Evolutionary conservation across 2,113 vertebrate genomes (phyloP), one percentile per base, ranked within the genome.

Genomic region (Piliocolobus tephrosceles): DNA sequence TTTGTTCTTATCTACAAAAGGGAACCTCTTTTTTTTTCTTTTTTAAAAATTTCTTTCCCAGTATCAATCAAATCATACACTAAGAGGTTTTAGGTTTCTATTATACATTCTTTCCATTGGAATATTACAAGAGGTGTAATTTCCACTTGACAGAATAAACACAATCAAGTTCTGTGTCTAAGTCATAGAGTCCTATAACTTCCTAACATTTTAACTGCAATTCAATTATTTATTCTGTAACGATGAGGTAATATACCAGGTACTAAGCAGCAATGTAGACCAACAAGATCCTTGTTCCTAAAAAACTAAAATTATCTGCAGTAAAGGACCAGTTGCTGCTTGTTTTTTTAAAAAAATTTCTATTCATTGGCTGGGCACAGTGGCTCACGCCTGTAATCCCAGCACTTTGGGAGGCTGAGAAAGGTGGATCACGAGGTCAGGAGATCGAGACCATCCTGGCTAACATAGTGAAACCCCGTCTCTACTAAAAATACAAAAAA

Each of bases 211-310:
- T 93, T 38, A 96, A 66, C 52, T 92, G n/a, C 35, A 83, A 83
- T 38, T 88, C 58, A 96, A 20, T 92, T 40, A 94, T 82, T 76
- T 95, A 79, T 87, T 92, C 45, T 82, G 22, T 18, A 79, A 8
- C 30, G 18, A 23, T 43, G 88, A 83, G 43, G 52, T 73, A 94
- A 94, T 38, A 87, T 73, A 79, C 5, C 17, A 93, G 61, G 72
- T 45, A 35, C 82, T 96, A 88, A 88, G 8, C 8, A 68, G 45
- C 45, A 90, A 52, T 6, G 6, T 8, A 45, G n/a, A 64, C 45
- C 80, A 50, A 52, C 4, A 68, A 94, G 84, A n/a, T 16, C 40
- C 40, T 80, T 27, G 25, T 92, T 76, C 47, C 81, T 35, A 55
- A 38, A 73, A 23, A 81, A 76, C 14, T 57, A 57, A 81, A 91